phyloP scores from a whole-genome alignment of 2,888 invertebrate genomes.

The Pteria penguin region DNA sequence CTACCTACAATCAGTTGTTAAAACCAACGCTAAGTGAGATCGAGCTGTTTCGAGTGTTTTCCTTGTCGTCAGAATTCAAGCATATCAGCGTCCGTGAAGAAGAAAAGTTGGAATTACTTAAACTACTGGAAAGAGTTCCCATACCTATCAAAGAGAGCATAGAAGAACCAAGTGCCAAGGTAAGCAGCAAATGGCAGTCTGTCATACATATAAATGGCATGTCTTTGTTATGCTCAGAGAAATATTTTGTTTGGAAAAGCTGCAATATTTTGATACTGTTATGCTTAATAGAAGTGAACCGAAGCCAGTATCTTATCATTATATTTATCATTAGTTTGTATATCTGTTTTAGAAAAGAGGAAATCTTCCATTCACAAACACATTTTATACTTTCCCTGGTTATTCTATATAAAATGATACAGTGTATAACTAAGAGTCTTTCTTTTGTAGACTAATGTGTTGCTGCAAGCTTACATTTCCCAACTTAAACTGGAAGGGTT shows the following conservation, averaged over 20 bases:
- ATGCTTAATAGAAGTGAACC: background rate
- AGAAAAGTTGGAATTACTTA: constrained; percentile 97
- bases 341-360: too few species aligned
- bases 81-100: constrained; percentile 92
- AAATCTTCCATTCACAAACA: too few species aligned
- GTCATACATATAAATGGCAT: background rate
- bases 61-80: constrained; percentile 96
- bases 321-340: too few species aligned
- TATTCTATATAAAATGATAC: too few species aligned
- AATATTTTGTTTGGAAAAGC: too few species aligned
- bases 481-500: constrained; percentile 98
- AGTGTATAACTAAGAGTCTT: too few species aligned
- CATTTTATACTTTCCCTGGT: too few species aligned
- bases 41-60: constrained; percentile 97
- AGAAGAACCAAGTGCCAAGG: constrained; percentile 97
- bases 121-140: constrained; percentile 96
- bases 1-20: constrained; percentile 96
- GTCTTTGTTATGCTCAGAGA: too few species aligned
- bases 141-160: constrained; percentile 99
- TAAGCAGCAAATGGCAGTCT: too few species aligned
- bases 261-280: background rate
- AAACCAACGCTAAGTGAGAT: constrained; percentile 98
- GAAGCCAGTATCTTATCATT: too few species aligned
- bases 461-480: constrained; percentile 98
- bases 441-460: constrained; percentile 86